Evolutionary conservation across 2,888 invertebrate species (phyloP), one percentile per base, ranked within the genome.

Genomic region (Gryllus longicercus): DNA sequence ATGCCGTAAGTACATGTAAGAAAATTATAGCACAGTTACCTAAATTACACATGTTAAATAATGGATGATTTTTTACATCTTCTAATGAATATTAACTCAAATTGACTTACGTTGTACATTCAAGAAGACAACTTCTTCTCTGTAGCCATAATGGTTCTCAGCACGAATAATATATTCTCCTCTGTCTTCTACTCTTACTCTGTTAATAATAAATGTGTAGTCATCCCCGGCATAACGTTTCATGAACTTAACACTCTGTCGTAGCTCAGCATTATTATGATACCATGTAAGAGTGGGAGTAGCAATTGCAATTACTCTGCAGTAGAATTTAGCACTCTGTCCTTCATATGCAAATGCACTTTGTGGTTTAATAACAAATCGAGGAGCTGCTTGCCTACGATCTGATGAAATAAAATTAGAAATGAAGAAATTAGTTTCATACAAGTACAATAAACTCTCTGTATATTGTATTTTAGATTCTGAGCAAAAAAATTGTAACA

Each of bases 171-270:
- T 94, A 88, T 98, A 99, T 88, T 99, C 98, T 84, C 99, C 99
- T 85, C 97, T 93, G 88, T 99, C 99, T 83, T 97, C 96, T 83
- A 96, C 88, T 88, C 96, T 97, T 74, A 95, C 95, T 84, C 99
- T 93, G 89, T 98, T 99, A 84, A 99, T 98, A 83, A 98, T 94
- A 88, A 99, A 96, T 88, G 97, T 97, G 87, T 97, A 99, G 86
- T 99, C 97, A 85, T 98, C 97, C 80, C 95, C 96, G 76, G 93
- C 91, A 87, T 99, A 99, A 85, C 98, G 93, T 89, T 99, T 99
- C 99, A 99, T 99, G 88, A 96, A 98, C 88, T 99, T 99, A 83
- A 98, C 98, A 84, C 97, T 97, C 89, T 99, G 99, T 80, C 96
- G 91, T 80, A 99, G 89, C 86, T 98, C 98, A 85, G 93, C 91